Base-by-base conservation (phyloP, 2,888 invertebrate species). In the Nesidiocoris tenuis region DNA sequence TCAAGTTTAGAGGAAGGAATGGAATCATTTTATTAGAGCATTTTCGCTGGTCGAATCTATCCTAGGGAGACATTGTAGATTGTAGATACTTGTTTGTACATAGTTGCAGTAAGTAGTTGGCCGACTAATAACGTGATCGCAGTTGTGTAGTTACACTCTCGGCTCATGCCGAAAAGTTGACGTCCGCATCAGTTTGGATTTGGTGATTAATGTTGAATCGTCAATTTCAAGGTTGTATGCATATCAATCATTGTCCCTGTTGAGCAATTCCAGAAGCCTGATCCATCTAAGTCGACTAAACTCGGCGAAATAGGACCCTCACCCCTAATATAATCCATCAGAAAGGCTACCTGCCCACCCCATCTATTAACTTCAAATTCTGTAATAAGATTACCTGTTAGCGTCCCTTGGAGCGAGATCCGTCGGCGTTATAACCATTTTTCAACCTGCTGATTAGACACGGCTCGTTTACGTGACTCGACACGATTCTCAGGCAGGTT, bases 341-440 rank as follows among this genome's bases (percentile, higher is more conserved):
- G 67, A 67, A 39, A 54, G 19, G 67, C 67, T 67, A 67, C 67
- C 67, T 67, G 67, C 55, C 67, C 67, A 12, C 55, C 39, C 55
- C 67, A 67, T 67, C 67, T 67, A 54, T 67, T 67, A 67, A 67
- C 67, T 55, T 67, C 67, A 67, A 18, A 67, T 67, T 67, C 55
- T 56, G 22, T 67, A 67, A 67, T 67, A 55, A 67, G 67, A 67
- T 67, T 67, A 56, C 67, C 22, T 67, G 67, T 54, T 67, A 67
- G 67, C 55, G 55, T 56, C 54, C 67, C 55, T 54, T 1, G 54
- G 65, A 25, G 56, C 55, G 3, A 18, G 67, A 56, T 56, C 54
- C 67, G 39, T 12, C 39, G 5, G 55, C 54, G 54, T 22, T 67
- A 56, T 22, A 67, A 67, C 67, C 67, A 54, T 67, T 55, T 67